Percentiles rank a stretch among this genome's conserved stretches.
Evolutionary conservation across 2,888 invertebrate species (phyloP).

Genomic region (Agrotis segetum): DNA sequence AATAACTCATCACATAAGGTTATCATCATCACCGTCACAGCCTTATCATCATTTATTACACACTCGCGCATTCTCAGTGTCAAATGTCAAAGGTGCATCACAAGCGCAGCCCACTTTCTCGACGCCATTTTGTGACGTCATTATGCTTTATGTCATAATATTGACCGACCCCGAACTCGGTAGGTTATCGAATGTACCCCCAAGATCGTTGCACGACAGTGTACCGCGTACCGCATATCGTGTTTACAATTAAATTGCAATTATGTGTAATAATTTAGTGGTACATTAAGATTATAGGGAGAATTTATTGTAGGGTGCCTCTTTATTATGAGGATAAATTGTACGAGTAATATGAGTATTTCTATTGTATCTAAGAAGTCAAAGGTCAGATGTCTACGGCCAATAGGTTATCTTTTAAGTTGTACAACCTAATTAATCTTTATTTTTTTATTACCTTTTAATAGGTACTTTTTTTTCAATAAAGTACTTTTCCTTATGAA

Average conservation of each 20-base stretch:
- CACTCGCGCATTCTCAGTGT: conserved; percentile 14
- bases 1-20: conserved; percentile 1
- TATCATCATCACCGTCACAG: conserved; percentile 37
- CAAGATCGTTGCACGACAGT: conserved; percentile 56
- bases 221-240: conserved; percentile 29
- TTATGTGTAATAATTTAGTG: conserved; percentile 55
- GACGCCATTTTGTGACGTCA: conserved; percentile 61
- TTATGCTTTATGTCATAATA: conserved; percentile 55
- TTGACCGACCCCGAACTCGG: conserved; percentile 64
- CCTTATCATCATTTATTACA: conserved; percentile 14
- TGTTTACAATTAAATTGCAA: conserved; percentile 53
- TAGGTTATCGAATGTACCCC: conserved; percentile 65
- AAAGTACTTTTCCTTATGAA: conserved; percentile 35
- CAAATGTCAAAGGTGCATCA: conserved; percentile 52
- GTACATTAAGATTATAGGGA: conserved; percentile 35
- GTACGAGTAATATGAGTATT: background rate
- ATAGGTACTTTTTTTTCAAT: conserved; percentile 18
- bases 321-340: conserved; percentile 6
- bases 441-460: background rate
- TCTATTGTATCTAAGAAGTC: conserved; percentile 33
- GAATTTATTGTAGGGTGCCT: conserved; percentile 13
- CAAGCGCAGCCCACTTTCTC: conserved; percentile 49
- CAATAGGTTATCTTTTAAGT: conserved; percentile 40
- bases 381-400: conserved; percentile 17
- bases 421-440: conserved; percentile 26